Conservation (phyloP, 2,113 vertebrate genomes). For the Strix uralensis region DNA sequence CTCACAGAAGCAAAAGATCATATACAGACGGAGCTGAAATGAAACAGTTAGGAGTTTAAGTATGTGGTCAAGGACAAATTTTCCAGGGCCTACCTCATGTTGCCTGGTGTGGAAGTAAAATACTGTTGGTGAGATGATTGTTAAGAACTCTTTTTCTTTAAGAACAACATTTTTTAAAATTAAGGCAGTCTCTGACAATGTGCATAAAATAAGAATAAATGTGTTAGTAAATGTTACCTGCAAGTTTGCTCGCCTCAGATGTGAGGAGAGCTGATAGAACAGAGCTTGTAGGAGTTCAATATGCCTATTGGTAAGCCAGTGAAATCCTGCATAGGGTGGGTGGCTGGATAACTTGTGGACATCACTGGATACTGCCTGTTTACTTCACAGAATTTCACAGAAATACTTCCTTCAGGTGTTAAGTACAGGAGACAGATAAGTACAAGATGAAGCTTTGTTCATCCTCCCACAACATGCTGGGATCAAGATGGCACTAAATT, state of each 20-base stretch:
- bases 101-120: not conserved
- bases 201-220: not conserved
- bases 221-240: not conserved
- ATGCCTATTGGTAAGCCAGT: not conserved
- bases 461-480: too few species aligned
- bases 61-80: not conserved
- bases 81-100: not conserved
- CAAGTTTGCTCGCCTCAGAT: not conserved
- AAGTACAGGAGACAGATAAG: not conserved
- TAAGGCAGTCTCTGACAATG: not conserved
- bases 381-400: not conserved
- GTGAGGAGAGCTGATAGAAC: not conserved
- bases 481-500: too few species aligned
- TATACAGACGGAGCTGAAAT: not conserved
- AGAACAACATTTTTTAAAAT: not conserved
- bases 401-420: not conserved
- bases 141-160: not conserved
- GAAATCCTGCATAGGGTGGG: not conserved
- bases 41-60: not conserved
- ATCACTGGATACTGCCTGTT: fast-evolving
- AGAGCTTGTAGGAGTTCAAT: not conserved
- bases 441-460: too few species aligned
- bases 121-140: not conserved
- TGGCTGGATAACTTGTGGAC: not conserved
- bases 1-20: not conserved